These are phyloP conservation scores for Ophion slaviceki DNA, from an alignment of 2,888 invertebrate genomes.

Conservation along the genomic window DNA sequence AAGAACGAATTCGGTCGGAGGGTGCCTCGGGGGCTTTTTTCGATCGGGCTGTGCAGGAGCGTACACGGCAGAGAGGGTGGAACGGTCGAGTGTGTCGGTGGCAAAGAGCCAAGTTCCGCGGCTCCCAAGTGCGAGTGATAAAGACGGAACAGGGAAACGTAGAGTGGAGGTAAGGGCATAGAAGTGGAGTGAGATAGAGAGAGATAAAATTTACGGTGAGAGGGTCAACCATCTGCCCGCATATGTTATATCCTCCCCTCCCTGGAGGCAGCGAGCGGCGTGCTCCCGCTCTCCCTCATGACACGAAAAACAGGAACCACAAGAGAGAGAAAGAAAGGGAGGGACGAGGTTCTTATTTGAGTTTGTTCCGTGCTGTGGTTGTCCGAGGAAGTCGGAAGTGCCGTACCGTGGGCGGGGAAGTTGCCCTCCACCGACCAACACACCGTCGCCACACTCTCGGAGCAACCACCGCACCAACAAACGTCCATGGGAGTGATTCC, in stretches of 20 bases:
- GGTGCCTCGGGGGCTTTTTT: constrained; percentile 77
- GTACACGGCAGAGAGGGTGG: constrained; percentile 54
- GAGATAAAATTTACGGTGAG: constrained; percentile 66
- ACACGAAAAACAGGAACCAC: constrained; percentile 73
- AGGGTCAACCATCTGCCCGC: constrained; percentile 80
- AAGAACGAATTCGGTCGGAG: constrained; percentile 62
- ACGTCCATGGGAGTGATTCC: constrained; percentile 32
- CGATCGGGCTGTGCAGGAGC: constrained; percentile 70
- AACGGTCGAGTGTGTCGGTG: constrained; percentile 51
- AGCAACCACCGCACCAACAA: constrained; percentile 33
- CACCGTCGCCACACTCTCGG: constrained; percentile 50
- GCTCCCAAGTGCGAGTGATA: constrained; percentile 49
- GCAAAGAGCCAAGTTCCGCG: constrained; percentile 60
- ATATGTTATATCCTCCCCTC: constrained; percentile 78
- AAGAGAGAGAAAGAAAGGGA: constrained; percentile 46
- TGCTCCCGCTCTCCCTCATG: constrained; percentile 59
- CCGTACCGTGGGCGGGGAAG: constrained; percentile 66
- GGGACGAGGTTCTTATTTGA: constrained; percentile 36
- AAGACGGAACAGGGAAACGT: constrained; percentile 26
- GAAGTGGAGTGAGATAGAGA: constrained; percentile 24
- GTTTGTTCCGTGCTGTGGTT: constrained; percentile 41
- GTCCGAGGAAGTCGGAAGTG: constrained; percentile 76
- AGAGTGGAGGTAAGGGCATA: constrained; percentile 48
- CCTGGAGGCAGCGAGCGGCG: constrained; percentile 59
- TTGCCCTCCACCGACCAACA: constrained; percentile 46